phyloP scores from a whole-genome alignment of 2,797 vertebrate genomes.

The Cryptoblepharus egeriae region DNA sequence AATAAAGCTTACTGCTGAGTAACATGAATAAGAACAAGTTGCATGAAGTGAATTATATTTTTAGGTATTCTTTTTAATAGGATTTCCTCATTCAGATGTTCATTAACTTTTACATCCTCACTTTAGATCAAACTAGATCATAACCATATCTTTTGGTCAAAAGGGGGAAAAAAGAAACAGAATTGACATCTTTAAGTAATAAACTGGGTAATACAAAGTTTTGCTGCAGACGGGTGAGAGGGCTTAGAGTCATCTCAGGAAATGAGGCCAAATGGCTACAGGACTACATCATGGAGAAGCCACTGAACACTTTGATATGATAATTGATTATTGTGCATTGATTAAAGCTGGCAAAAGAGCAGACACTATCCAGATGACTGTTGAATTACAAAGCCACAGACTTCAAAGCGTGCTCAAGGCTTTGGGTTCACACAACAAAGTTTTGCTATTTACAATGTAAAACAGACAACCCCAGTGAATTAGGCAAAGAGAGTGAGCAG shows the following conservation, averaged over 20 bases:
- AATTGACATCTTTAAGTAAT: conserved; percentile 29
- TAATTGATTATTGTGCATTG: conserved; percentile 71
- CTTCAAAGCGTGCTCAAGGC: conserved; percentile 84
- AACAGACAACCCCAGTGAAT: conserved; percentile 72
- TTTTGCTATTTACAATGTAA: conserved; percentile 76
- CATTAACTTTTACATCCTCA: not conserved
- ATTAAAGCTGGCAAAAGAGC: conserved; percentile 65
- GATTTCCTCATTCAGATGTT: not conserved
- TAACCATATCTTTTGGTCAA: not conserved
- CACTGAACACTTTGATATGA: conserved; percentile 72
- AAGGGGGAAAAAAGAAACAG: not conserved
- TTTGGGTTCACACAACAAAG: conserved; percentile 74
- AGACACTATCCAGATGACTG: conserved; percentile 67
- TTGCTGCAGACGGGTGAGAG: conserved; percentile 5
- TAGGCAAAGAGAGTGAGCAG: conserved; percentile 75
- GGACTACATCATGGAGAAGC: conserved; percentile 47
- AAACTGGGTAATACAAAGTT: conserved; percentile 33
- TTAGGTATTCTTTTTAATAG: not conserved
- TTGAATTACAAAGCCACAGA: conserved; percentile 74
- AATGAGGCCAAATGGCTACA: conserved; percentile 50
- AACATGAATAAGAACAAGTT: not conserved
- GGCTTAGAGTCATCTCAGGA: conserved; percentile 46
- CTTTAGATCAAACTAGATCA: not conserved
- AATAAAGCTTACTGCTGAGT: not conserved
- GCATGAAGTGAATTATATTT: not conserved